Base-by-base conservation (phyloP, 2,797 vertebrate species). In the Cephalopachus bancanus region DNA sequence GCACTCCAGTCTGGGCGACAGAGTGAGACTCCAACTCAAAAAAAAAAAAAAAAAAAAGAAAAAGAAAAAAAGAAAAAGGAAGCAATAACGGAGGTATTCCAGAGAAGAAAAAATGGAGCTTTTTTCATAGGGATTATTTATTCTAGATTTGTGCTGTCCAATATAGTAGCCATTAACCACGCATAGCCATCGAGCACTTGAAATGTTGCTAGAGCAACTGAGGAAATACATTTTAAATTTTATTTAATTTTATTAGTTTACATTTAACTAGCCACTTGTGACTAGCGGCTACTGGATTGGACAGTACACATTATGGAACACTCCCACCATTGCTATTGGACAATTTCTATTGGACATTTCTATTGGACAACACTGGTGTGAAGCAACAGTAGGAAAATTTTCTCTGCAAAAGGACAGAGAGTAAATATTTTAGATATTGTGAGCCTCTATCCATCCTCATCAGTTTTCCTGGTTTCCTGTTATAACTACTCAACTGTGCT, bases 201-300 rank as follows among this genome's bases (percentile, higher is more conserved):
- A 95, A 75, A 78, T 83, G 33, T 64, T 51, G 57, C 67, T 95
- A 78, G 69, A 95, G 55, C 11, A 89, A 93, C 78, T 84, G 49
- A 75, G 49, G 22, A 93, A 78, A 83, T 90, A 19, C 2, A 62
- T 26, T 87, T 80, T 91, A 37, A 79, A 78, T 92, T 95, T 83
- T 88, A 85, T 90, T 96, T 87, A 37, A 92, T 83, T 92, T 97
- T 60, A 75, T 84, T 67, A 88, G n/a, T n/a, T 96, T 86, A 78
- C 85, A 86, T 83, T 59, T 92, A 94, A 96, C 80, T 91, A 80
- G 67, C 11, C 51, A 89, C 30, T 53, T 15, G 7, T 81, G 60
- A 9, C 33, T 95, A 80, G 72, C 79, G 81, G 72, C n/a, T 84
- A 74, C 24, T 59, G n/a, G 62, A 44, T 71, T 64, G n/a, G 60